Evolutionary conservation across 2,113 vertebrate species (phyloP).

Genomic region (Cebidichthys violaceus): DNA sequence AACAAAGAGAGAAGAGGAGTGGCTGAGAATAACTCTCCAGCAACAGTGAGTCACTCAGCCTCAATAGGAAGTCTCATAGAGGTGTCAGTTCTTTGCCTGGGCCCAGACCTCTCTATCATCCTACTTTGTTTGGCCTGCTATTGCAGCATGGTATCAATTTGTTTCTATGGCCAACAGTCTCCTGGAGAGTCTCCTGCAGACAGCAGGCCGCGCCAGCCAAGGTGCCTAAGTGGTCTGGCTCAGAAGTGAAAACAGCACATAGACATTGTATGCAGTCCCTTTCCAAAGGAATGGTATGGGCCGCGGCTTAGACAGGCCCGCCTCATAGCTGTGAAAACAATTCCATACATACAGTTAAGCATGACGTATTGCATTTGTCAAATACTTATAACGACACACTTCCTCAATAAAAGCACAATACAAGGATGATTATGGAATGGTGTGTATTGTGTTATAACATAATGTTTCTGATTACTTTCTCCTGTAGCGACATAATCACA

Average conservation of each 20-base stretch:
- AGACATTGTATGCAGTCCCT: slow-evolving; percentile 5
- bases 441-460: not conserved
- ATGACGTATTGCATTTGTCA: slow-evolving; percentile 6
- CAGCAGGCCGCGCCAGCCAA: slow-evolving; percentile 32
- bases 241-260: not conserved
- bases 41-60: slow-evolving; percentile 23
- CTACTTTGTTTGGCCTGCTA: slow-evolving; percentile 25
- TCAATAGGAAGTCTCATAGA: slow-evolving; percentile 39
- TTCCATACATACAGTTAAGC: not conserved
- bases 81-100: slow-evolving; percentile 47
- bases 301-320: not conserved
- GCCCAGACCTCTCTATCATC: slow-evolving; percentile 35
- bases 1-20: not conserved
- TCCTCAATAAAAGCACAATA: not conserved
- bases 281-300: slow-evolving; percentile 11
- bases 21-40: slow-evolving; percentile 19
- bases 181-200: slow-evolving; percentile 39
- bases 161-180: slow-evolving; percentile 36
- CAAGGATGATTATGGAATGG: not conserved
- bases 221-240: slow-evolving; percentile 58
- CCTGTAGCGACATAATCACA: not conserved
- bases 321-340: slow-evolving; percentile 17
- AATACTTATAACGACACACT: not conserved
- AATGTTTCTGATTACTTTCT: not conserved
- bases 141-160: slow-evolving; percentile 52